A percentile compares a stretch with the other conserved stretches of the same genome.
These are phyloP conservation scores for Epinephelus fuscoguttatus DNA, from an alignment of 2,113 vertebrate species.

Conservation along the genomic window DNA sequence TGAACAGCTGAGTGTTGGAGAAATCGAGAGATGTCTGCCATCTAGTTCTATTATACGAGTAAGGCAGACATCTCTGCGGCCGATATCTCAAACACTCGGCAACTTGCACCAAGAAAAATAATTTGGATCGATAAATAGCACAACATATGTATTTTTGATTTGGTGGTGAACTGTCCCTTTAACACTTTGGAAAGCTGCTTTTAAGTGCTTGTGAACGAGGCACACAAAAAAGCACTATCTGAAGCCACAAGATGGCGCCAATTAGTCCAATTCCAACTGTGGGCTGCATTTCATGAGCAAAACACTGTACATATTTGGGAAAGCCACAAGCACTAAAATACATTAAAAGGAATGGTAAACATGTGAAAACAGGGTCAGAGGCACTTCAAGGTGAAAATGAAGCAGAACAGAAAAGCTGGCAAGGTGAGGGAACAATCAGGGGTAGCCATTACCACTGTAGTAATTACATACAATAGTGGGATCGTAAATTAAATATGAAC, in stretches of 20 bases:
- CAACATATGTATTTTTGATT: too few relatives aligned
- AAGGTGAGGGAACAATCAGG: neutral
- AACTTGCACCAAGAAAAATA: too few relatives aligned
- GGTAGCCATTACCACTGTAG: neutral
- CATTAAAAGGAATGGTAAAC: slow-evolving; percentile 51
- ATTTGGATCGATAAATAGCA: too few relatives aligned
- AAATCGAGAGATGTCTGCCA: too few relatives aligned
- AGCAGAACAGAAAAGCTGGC: slow-evolving; percentile 17
- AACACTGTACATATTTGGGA: neutral
- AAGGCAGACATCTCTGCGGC: too few relatives aligned
- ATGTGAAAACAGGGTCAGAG: slow-evolving; percentile 60
- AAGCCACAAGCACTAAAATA: slow-evolving; percentile 28
- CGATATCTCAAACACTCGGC: too few relatives aligned
- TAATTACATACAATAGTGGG: neutral
- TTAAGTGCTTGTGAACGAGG: neutral
- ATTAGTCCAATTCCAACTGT: neutral
- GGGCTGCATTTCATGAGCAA: neutral
- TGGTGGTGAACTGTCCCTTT: too few relatives aligned
- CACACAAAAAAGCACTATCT: neutral
- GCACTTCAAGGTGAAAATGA: slow-evolving; percentile 75
- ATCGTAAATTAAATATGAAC: neutral
- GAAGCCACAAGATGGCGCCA: slow-evolving; percentile 52
- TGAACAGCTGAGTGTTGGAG: too few relatives aligned
- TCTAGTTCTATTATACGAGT: too few relatives aligned
- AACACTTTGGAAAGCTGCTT: neutral